Conservation (phyloP, 37 sponge, comb jelly and placozoan genomes). For the Agelas oroides region DNA sequence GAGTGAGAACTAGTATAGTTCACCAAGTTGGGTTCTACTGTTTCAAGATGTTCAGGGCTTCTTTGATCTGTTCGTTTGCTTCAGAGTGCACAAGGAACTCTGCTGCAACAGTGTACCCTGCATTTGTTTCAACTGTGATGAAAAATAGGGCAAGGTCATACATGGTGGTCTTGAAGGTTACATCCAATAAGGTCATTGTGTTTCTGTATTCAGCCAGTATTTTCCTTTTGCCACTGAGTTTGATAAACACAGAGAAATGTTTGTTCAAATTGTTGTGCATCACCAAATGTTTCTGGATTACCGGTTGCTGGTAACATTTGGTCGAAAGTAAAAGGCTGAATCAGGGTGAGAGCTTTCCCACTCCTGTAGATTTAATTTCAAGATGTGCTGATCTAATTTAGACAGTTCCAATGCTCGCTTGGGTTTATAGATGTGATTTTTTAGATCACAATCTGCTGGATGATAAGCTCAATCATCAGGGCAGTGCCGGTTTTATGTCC, state of each 20-base stretch:
- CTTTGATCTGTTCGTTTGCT: slow-evolving; percentile 11
- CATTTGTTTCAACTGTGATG: slow-evolving; percentile 50
- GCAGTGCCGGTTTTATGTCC: no score
- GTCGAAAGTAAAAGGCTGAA: no score
- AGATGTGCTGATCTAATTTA: no score
- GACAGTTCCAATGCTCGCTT: no score
- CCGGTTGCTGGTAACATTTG: no score
- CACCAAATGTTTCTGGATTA: no score
- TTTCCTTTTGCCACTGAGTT: slow-evolving; percentile 47
- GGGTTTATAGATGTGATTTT: no score
- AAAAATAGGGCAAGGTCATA: slow-evolving; percentile 67
- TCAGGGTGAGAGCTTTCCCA: no score
- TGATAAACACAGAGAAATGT: slow-evolving; percentile 46
- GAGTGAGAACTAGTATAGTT: no score
- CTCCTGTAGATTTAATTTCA: no score
- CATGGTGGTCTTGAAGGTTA: slow-evolving; percentile 48
- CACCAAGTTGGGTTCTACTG: slow-evolving; percentile 53
- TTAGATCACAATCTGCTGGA: no score
- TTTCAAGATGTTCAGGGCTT: slow-evolving; percentile 54
- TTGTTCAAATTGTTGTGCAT: slow-evolving; percentile 2
- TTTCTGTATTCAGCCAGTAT: slow-evolving; percentile 43
- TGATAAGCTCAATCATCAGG: no score
- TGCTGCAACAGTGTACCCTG: slow-evolving; percentile 52
- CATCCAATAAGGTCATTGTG: slow-evolving; percentile 40
- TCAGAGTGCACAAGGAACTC: slow-evolving; percentile 41